These are phyloP conservation scores for Ornithoptera alexandrae DNA, from an alignment of 2,888 invertebrate genomes.

Conservation along the genomic window DNA sequence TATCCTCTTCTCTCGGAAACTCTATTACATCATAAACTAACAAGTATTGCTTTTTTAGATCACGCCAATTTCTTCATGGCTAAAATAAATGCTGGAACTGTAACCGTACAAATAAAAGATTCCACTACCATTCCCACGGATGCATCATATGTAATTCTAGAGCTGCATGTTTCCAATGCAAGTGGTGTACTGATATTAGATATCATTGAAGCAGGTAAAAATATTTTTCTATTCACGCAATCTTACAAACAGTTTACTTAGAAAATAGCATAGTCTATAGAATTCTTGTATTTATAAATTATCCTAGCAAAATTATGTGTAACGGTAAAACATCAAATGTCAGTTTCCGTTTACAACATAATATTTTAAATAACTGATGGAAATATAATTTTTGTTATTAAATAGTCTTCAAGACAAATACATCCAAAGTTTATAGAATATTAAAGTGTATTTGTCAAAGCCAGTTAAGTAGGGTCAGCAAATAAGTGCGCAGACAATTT, in stretches of 20 bases:
- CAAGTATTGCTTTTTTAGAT: slow-evolving; percentile 39
- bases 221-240: not conserved
- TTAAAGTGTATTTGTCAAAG: too few species aligned
- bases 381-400: too few species aligned
- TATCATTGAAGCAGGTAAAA: slow-evolving; percentile 39
- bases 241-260: not conserved
- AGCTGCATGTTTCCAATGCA: slow-evolving; percentile 49
- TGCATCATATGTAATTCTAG: slow-evolving; percentile 45
- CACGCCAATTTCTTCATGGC: slow-evolving; percentile 47
- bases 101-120: slow-evolving; percentile 41
- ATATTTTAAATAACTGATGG: too few species aligned
- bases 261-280: not conserved
- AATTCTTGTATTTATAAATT: not conserved
- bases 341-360: too few species aligned
- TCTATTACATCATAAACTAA: too few species aligned
- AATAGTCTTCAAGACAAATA: too few species aligned
- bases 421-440: too few species aligned
- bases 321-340: too few species aligned
- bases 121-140: slow-evolving; percentile 42
- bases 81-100: slow-evolving; percentile 37
- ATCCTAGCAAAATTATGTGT: not conserved
- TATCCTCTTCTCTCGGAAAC: too few species aligned
- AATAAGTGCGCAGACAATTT: too few species aligned
- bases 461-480: too few species aligned
- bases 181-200: slow-evolving; percentile 50